Conservation (phyloP, 2,888 invertebrate species). For the Pseudeuparius sepicola region DNA sequence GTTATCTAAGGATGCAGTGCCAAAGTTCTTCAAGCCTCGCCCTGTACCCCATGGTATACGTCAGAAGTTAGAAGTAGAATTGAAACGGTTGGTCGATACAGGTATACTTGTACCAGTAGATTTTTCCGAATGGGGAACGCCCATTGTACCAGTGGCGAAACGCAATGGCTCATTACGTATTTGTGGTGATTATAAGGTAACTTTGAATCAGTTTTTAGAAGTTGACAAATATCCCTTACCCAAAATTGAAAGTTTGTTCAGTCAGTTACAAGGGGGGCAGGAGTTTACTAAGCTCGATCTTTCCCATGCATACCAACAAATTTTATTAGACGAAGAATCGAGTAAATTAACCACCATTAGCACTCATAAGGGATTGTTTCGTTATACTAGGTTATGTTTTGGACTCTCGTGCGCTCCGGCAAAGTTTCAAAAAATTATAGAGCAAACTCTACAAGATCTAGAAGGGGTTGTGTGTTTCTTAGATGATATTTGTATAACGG, state of each 20-base stretch:
- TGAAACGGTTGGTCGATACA: constrained; percentile 3
- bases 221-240: constrained; percentile 2
- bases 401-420: constrained; percentile 10
- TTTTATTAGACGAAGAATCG: constrained; percentile 8
- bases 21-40: constrained; percentile 5
- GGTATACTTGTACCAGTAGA: constrained; percentile 1
- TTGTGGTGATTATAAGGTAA: constrained; percentile 5
- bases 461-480: constrained; percentile 13
- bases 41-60: not conserved
- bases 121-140: constrained; percentile 4
- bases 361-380: constrained; percentile 13
- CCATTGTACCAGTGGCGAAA: constrained; percentile 5
- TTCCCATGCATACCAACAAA: constrained; percentile 14
- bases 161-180: constrained; percentile 2
- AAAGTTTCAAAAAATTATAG: constrained; percentile 16
- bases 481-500: constrained; percentile 11
- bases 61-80: constrained; percentile 1
- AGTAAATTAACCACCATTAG: too few species aligned
- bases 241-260: constrained; percentile 2
- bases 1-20: not conserved
- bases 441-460: constrained; percentile 9
- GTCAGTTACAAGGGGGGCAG: too few species aligned
- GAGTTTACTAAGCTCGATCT: too few species aligned
- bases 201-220: constrained; percentile 3
- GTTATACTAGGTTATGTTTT: constrained; percentile 13